Evolutionary conservation across 2,113 vertebrate genomes (phyloP).

Genomic region (Labeo catla): DNA sequence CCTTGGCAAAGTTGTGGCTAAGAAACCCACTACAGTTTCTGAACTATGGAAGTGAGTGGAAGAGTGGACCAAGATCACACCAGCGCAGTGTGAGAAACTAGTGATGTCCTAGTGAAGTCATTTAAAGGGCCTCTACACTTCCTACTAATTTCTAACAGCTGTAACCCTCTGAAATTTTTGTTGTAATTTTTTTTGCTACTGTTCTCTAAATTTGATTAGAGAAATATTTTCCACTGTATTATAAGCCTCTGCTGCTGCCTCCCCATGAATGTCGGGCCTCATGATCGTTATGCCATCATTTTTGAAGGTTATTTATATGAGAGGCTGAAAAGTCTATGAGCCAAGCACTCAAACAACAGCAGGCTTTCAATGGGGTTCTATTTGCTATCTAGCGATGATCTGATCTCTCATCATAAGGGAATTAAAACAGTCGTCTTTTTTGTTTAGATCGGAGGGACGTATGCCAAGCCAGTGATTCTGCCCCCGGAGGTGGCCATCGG

Average conservation of each 20-base stretch:
- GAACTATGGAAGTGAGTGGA: too few species aligned
- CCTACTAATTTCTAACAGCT: too few species aligned
- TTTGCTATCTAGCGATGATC: background rate
- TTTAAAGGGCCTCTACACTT: too few species aligned
- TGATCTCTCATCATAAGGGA: conserved; percentile 9
- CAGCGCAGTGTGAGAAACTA: too few species aligned
- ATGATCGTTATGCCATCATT: background rate
- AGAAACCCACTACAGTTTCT: too few species aligned
- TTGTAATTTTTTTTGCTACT: too few species aligned
- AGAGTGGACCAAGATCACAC: too few species aligned
- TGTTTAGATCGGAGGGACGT: conserved; percentile 91
- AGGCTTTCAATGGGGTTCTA: background rate
- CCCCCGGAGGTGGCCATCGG: conserved; percentile 93
- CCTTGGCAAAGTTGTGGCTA: too few species aligned
- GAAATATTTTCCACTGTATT: too few species aligned
- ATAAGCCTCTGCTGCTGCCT: background rate
- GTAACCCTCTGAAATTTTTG: too few species aligned
- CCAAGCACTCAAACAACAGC: background rate
- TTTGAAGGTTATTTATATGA: background rate
- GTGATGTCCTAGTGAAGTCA: too few species aligned
- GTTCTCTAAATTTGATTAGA: too few species aligned
- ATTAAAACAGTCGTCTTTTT: background rate
- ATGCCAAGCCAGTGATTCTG: conserved; percentile 89
- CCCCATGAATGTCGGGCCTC: background rate
- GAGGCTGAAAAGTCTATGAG: background rate